phyloP scores from a whole-genome alignment of 2,113 vertebrate genomes.

The Tachycineta bicolor region DNA sequence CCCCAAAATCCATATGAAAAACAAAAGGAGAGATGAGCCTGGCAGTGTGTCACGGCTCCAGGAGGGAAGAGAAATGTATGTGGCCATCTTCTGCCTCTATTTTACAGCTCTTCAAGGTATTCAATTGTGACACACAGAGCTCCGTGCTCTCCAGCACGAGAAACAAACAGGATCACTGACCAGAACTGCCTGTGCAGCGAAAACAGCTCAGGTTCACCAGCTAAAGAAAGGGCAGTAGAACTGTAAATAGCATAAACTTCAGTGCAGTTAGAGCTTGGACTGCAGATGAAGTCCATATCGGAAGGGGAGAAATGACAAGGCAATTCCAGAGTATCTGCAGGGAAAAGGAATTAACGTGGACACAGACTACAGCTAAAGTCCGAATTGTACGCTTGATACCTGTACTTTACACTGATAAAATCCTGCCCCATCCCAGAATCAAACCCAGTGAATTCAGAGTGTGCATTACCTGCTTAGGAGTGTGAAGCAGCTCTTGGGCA shows the following conservation, averaged over 20 bases:
- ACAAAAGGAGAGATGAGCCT: not conserved
- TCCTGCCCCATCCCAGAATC: not conserved
- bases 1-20: not conserved
- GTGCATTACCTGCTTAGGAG: constrained; percentile 86
- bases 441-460: not conserved
- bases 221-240: not conserved
- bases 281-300: not conserved
- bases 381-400: not conserved
- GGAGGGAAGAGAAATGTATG: not conserved
- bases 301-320: not conserved
- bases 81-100: not conserved
- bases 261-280: not conserved
- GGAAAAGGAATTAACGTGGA: not conserved
- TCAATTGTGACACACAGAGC: not conserved
- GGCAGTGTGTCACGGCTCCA: not conserved
- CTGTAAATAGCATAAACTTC: not conserved
- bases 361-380: fast-evolving
- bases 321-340: not conserved
- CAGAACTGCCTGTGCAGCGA: not conserved
- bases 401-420: not conserved
- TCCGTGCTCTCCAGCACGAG: not conserved
- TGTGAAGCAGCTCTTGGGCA: constrained; percentile 89
- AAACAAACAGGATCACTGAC: not conserved
- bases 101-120: not conserved
- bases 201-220: not conserved